Base-by-base conservation (phyloP, 1,140 invertebrate genomes). In the Pollicipes pollicipes region DNA sequence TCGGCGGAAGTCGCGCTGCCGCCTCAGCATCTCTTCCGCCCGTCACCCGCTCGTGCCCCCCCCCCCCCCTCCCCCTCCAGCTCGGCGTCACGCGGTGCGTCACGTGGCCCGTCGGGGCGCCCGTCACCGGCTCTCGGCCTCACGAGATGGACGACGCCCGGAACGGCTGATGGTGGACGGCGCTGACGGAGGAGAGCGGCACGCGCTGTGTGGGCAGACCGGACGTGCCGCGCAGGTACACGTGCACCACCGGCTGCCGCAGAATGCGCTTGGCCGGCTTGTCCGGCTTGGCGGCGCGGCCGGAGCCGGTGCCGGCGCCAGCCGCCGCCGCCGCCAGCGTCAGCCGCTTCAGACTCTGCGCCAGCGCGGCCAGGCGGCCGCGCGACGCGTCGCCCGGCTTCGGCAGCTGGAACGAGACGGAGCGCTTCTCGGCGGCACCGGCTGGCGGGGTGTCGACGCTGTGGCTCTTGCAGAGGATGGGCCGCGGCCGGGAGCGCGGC, bases 121-220 rank as follows among this genome's bases (percentile, higher is more conserved):
- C n/a, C n/a, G n/a, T n/a, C n/a, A n/a, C n/a, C n/a, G n/a, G n/a
- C n/a, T n/a, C n/a, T n/a, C n/a, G n/a, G n/a, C n/a, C n/a, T 58
- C 45, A 58, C 45, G 45, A 58, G 24, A 58, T 58, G n/a, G n/a
- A n/a, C 10, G 45, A 13, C 45, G 45, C 45, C 45, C 45, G 45
- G 10, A 58, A 24, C 2, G 8, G 45, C 6, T 58, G 45, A 10
- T 21, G 8, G 45, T 58, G 45, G 13, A 58, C 13, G 45, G 45
- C 45, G 45, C 24, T 58, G 45, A 58, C 45, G 6, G 45, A 10
- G 24, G 45, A 10, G 13, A 58, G 45, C 2, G 88, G 88, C 4
- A 90, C 87, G 75, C 88, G 82, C 76, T 89, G 88, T 1, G 88
- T 90, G 0, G 88, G 88, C 27, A 90, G 78, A 0, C 89, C 89